phyloP scores from a whole-genome alignment of 2,888 invertebrate species.

The Eupithecia vulgata region DNA sequence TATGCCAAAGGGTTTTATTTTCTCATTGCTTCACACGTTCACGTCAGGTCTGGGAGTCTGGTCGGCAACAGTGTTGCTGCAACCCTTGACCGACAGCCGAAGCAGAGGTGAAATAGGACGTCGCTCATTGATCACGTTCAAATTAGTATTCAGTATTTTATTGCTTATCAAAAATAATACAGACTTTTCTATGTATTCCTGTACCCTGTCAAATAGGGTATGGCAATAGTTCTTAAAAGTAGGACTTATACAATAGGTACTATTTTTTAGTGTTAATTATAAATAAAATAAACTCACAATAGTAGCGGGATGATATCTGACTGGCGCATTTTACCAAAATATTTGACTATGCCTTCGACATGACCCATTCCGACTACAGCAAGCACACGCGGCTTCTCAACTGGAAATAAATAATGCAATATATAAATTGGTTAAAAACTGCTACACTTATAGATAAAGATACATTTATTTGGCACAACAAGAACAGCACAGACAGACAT shows the following conservation, averaged over 20 bases:
- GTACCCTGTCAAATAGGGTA: too few relatives aligned
- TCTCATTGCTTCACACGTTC: background rate
- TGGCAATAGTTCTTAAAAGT: too few relatives aligned
- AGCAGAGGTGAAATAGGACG: background rate
- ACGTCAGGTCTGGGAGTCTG: background rate
- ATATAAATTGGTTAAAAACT: background rate
- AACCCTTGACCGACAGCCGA: background rate
- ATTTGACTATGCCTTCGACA: conserved; percentile 90
- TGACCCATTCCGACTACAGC: conserved; percentile 99
- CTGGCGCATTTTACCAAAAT: conserved; percentile 76
- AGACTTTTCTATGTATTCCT: too few relatives aligned
- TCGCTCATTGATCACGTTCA: background rate
- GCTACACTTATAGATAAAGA: too few relatives aligned
- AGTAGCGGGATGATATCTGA: conserved; percentile 75
- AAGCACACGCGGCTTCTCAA: conserved; percentile 88
- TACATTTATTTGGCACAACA: too few relatives aligned
- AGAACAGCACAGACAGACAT: too few relatives aligned
- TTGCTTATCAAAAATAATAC: too few relatives aligned
- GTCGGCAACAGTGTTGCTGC: background rate
- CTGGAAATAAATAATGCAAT: conserved; percentile 32
- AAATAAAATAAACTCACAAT: conserved; percentile 61
- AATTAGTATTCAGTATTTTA: too few relatives aligned
- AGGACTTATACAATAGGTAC: too few relatives aligned
- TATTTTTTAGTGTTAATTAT: too few relatives aligned
- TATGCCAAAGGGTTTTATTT: too few relatives aligned